These are phyloP conservation scores for Masnerella sp. DNA, from an alignment of 2,888 invertebrate species.

Conservation along the genomic window DNA sequence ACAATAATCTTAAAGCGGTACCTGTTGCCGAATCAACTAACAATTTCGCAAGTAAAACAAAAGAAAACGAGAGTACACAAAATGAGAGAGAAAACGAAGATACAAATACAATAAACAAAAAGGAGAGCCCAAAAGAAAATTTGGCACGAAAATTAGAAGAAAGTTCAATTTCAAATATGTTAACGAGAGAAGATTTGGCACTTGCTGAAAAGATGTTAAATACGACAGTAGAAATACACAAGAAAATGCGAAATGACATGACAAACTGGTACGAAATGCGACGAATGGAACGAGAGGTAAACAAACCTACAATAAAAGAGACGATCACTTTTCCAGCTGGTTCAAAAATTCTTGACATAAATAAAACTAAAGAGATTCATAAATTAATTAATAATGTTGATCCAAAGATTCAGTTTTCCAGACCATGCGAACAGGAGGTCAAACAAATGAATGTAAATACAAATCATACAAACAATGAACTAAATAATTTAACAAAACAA, in stretches of 20 bases:
- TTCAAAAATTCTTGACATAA: neutral
- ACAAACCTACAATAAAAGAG: slow-evolving; percentile 2
- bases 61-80: neutral
- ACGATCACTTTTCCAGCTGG: neutral
- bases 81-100: too few relatives aligned
- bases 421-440: neutral
- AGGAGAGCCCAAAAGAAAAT: neutral
- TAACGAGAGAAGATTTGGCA: neutral
- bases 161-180: neutral
- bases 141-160: neutral
- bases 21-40: too few relatives aligned
- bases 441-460: neutral
- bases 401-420: too few relatives aligned
- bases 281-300: slow-evolving; percentile 26
- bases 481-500: slow-evolving; percentile 9
- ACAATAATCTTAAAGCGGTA: too few relatives aligned
- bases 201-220: neutral
- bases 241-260: slow-evolving; percentile 33
- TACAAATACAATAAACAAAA: neutral
- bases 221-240: neutral
- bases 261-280: slow-evolving; percentile 16
- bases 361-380: neutral
- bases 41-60: neutral
- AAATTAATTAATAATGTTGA: slow-evolving; percentile 2
- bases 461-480: slow-evolving; percentile 1